A percentile compares a stretch with the other conserved stretches of the same genome.
phyloP scores from a whole-genome alignment of 2,888 invertebrate species.

The Diarsia brunnea region DNA sequence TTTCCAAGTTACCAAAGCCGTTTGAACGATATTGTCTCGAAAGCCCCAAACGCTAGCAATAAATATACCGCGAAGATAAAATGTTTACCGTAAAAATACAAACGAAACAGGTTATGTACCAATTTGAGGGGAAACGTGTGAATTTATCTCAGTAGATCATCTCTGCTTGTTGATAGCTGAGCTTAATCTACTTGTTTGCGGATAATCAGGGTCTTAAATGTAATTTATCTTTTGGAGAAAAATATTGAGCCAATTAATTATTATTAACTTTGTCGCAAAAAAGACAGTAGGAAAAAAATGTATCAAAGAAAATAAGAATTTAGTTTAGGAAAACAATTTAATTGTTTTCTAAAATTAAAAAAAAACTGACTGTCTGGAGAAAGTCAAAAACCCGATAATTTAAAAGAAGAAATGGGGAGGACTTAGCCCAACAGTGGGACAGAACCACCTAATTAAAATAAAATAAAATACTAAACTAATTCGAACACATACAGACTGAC shows the following conservation, averaged over 20 bases:
- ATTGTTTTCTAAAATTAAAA: too few species aligned
- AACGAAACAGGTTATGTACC: conserved; percentile 32
- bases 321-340: too few species aligned
- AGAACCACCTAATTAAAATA: too few species aligned
- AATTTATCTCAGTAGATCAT: conserved; percentile 52
- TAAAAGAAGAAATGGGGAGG: neutral
- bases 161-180: conserved; percentile 42
- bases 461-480: neutral
- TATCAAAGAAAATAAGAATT: neutral
- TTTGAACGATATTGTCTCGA: conserved; percentile 18
- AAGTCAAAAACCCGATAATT: too few species aligned
- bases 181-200: conserved; percentile 34
- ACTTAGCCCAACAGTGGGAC: neutral
- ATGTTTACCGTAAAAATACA: conserved; percentile 45
- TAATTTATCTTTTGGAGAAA: conserved; percentile 22
- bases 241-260: neutral
- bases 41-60: conserved; percentile 26
- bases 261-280: neutral
- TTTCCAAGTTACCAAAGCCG: conserved; percentile 13
- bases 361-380: too few species aligned
- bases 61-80: conserved; percentile 52
- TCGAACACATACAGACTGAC: neutral
- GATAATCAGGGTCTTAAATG: conserved; percentile 25
- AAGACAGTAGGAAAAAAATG: neutral
- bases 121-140: conserved; percentile 45